Conservation (phyloP, 2,797 vertebrate species). For the Phrynocephalus vlangalii region DNA sequence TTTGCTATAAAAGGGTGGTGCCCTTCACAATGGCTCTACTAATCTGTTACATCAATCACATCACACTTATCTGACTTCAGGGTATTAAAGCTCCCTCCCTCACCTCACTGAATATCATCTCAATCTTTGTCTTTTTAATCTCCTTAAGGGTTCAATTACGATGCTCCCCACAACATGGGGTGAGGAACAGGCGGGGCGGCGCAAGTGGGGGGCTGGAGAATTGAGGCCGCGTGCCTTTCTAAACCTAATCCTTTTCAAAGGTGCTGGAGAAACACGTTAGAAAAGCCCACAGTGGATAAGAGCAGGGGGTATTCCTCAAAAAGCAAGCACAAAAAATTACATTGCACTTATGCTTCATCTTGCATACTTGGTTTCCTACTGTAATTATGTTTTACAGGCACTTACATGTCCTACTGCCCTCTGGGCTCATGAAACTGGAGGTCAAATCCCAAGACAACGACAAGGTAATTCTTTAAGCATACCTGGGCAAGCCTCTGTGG, state of each 20-base stretch:
- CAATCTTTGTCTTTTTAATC: constrained; percentile 46
- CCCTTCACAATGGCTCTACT: constrained; percentile 48
- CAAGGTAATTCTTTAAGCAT: background rate
- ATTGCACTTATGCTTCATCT: background rate
- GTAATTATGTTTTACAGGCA: background rate
- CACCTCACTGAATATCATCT: constrained; percentile 29
- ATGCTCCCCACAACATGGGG: rapidly evolving
- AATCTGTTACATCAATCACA: constrained; percentile 56
- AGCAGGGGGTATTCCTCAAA: background rate
- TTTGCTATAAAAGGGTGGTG: constrained; percentile 48
- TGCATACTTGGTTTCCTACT: too few relatives aligned
- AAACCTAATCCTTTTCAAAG: background rate
- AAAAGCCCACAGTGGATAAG: background rate
- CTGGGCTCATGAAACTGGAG: background rate
- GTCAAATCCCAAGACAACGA: background rate
- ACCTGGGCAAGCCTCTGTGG: background rate
- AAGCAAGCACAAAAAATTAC: background rate
- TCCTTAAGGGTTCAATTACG: background rate
- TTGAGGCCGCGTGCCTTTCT: background rate
- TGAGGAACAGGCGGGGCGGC: background rate
- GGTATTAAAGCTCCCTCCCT: constrained; percentile 41
- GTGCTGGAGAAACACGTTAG: background rate
- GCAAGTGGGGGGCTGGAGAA: rapidly evolving
- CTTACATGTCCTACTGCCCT: background rate
- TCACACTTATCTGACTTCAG: constrained; percentile 46